Conservation (phyloP, 2,797 vertebrate species). For the Petrocephalus schoutedeni region DNA sequence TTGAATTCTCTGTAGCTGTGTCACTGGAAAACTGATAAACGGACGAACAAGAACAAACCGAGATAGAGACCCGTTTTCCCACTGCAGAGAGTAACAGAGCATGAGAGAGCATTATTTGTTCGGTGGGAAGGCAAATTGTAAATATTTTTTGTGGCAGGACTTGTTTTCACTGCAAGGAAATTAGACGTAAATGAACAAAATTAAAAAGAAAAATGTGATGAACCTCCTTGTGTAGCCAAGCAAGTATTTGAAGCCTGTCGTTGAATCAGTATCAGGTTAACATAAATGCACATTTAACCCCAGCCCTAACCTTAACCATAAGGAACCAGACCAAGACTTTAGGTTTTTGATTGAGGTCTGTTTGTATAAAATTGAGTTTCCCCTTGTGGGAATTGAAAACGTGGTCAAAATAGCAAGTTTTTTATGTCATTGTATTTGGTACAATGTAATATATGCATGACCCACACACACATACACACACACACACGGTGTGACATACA, state of each 20-base stretch:
- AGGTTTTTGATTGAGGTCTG: too few species aligned
- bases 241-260: background rate
- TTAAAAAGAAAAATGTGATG: background rate
- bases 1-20: background rate
- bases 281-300: background rate
- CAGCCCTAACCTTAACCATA: background rate
- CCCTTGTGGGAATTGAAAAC: too few species aligned
- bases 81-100: background rate
- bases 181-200: background rate
- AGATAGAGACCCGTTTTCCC: background rate
- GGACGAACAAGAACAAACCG: background rate
- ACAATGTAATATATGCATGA: too few species aligned
- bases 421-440: too few species aligned
- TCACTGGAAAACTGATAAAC: background rate
- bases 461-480: too few species aligned
- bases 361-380: too few species aligned
- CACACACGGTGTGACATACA: background rate
- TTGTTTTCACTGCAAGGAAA: background rate
- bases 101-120: background rate
- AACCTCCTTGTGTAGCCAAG: background rate
- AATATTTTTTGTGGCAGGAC: background rate
- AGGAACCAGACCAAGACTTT: background rate
- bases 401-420: too few species aligned
- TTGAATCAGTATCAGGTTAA: background rate
- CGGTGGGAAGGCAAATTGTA: background rate